Conservation (phyloP, 2,888 invertebrate genomes). For the Hirtodrosophila histrioides region DNA sequence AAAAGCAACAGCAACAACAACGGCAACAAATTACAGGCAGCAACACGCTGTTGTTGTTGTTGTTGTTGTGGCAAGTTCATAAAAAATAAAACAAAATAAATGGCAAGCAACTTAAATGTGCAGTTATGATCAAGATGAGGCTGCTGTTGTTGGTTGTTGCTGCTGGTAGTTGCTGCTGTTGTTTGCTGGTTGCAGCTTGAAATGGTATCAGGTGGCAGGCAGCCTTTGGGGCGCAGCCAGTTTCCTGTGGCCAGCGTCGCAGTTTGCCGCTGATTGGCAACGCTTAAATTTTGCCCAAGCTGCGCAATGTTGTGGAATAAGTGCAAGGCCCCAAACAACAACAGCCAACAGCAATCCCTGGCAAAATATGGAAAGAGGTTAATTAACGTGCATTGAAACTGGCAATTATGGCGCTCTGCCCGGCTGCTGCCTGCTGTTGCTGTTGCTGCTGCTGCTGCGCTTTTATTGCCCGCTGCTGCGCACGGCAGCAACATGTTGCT, state of each 20-base stretch:
- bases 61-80: constrained; percentile 44
- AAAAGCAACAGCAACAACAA: constrained; percentile 17
- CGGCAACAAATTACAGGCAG: constrained; percentile 35
- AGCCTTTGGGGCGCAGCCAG: constrained; percentile 34
- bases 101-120: constrained; percentile 74
- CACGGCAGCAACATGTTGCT: constrained; percentile 59
- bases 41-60: constrained; percentile 22
- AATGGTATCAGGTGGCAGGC: constrained; percentile 74
- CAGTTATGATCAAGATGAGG: constrained; percentile 74
- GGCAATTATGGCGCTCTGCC: constrained; percentile 76
- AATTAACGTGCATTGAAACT: constrained; percentile 81
- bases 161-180: constrained; percentile 36
- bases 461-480: constrained; percentile 49
- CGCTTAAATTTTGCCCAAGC: constrained; percentile 66
- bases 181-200: constrained; percentile 45
- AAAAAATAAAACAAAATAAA: constrained; percentile 76
- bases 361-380: constrained; percentile 79
- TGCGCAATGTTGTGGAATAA: constrained; percentile 54
- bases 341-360: constrained; percentile 33
- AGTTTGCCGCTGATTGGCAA: constrained; percentile 61
- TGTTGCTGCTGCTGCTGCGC: constrained; percentile 41
- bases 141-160: constrained; percentile 12
- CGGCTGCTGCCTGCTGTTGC: constrained; percentile 33
- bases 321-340: constrained; percentile 28
- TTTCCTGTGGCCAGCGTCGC: constrained; percentile 44